Base-by-base conservation (phyloP, 1,140 invertebrate genomes). In the Apis florea region DNA sequence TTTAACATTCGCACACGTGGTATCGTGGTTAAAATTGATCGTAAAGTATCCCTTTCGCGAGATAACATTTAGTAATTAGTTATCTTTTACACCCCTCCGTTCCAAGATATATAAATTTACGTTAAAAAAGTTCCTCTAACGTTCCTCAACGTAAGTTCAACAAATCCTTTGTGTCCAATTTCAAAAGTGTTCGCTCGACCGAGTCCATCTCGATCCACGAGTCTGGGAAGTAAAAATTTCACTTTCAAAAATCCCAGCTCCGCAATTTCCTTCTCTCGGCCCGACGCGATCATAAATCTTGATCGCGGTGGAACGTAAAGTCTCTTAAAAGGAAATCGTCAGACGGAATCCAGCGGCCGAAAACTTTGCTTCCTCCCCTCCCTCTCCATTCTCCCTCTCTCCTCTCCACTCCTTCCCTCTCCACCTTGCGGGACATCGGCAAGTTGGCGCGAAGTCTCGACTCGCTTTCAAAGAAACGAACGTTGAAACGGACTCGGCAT, bases 401-500 rank as follows among this genome's bases (percentile, higher is more conserved):
- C 53, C 15, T 54, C 11, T 54, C 53, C 12, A 12, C n/a, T 12
- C n/a, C 6, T 12, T 6, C 6, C 6, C 13, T 53, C 13, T 68
- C 24, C 68, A 56, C 61, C 31, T 51, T 47, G 21, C 49, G 47
- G 21, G 49, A n/a, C 24, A n/a, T 21, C 47, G 24, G 24, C 19
- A n/a, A 69, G 77, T 79, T 79, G 69, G 77, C 77, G 77, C 69
- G 58, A 79, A 73, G 69, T 73, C 74, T 64, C 73, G 54, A 40
- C 68, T 47, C 63, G 73, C 64, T 71, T 40, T 53, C 17, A 63
- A 75, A 80, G 73, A 87, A 86, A 51, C 40, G 31, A 40, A 51
- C 84, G 84, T 54, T 74, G 85, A 83, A 40, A 66, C 67, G 82
- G 78, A 78, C 69, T 82, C 85, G 76, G 76, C 87, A 88, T 83